Base-by-base conservation (phyloP, 2,113 vertebrate species). In the Euleptes europaea region DNA sequence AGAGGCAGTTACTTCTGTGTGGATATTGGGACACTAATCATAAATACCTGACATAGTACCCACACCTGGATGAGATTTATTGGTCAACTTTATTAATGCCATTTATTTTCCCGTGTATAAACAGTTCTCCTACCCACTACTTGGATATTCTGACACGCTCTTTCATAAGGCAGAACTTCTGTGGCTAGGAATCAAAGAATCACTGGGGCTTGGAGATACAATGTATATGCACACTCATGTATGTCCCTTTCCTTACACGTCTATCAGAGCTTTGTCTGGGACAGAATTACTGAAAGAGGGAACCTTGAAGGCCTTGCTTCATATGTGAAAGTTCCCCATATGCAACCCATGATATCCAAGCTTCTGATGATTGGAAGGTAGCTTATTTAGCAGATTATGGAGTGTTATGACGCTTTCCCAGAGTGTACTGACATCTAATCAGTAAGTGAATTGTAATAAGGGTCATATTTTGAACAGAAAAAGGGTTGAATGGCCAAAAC, bases 1-100 rank as follows among this genome's bases (percentile, higher is more conserved):
- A 1, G 82, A 92, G 44, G 2, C 90, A 7, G 67, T 69, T 65
- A 38, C 69, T 26, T 54, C 21, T 26, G 88, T 12, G 17, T 86
- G 77, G 83, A 82, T 44, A 75, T 9, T 31, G 65, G 19, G 74
- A 65, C 21, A 7, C 15, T 74, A 47, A 66, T 75, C 49, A 83
- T 19, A 19, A 70, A 65, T 8, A 66, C 1, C 26, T 42, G 31
- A 38, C 57, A 33, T 13, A 31, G 28, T 44, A 42, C 15, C 5
- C 13, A 35, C 1, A 57, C 11, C 69, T 70, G 47, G 51, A 44
- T 73, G 44, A 44, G 40, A 57, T 44, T 77, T 57, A 42, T 44
- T 66, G 28, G 8, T 78, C 60, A 80, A 42, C 28, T 44, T 44
- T 31, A 65, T n/a, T 44, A 63, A 63, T 63, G 26, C 7, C 33